Evolutionary conservation across 2,888 invertebrate species (phyloP).

Genomic region (Idaea dimidiata): DNA sequence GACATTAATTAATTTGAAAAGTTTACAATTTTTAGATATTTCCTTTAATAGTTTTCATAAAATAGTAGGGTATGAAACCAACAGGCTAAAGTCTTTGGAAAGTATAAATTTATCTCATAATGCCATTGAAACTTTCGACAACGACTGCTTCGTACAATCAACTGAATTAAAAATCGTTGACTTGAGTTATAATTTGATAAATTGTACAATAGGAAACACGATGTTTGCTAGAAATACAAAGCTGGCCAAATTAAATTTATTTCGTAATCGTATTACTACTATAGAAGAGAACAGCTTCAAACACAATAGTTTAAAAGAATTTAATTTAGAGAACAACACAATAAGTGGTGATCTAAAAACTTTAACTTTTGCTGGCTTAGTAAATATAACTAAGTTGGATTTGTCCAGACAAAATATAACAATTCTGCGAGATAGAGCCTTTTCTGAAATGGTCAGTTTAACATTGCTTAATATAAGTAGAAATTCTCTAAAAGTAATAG

Average conservation of each 20-base stretch:
- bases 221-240: slow-evolving; percentile 54
- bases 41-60: slow-evolving; percentile 49
- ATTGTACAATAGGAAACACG: slow-evolving; percentile 42
- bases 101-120: slow-evolving; percentile 58
- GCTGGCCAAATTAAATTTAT: slow-evolving; percentile 50
- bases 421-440: slow-evolving; percentile 31
- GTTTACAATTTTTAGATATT: slow-evolving; percentile 46
- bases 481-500: slow-evolving; percentile 48
- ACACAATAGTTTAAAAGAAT: slow-evolving; percentile 39
- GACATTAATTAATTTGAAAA: slow-evolving; percentile 49
- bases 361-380: slow-evolving; percentile 52
- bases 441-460: slow-evolving; percentile 50
- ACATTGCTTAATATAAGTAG: slow-evolving; percentile 48
- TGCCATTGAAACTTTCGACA: slow-evolving; percentile 47
- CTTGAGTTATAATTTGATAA: slow-evolving; percentile 56
- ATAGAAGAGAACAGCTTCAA: slow-evolving; percentile 54
- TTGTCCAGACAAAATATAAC: neutral
- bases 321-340: slow-evolving; percentile 56
- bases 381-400: slow-evolving; percentile 29
- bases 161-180: slow-evolving; percentile 46
- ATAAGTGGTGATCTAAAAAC: slow-evolving; percentile 46
- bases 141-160: slow-evolving; percentile 55
- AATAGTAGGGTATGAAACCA: slow-evolving; percentile 52
- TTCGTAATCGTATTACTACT: slow-evolving; percentile 46
- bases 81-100: slow-evolving; percentile 45